phyloP scores from a whole-genome alignment of 2,113 vertebrate genomes.

The Phocoena phocoena region DNA sequence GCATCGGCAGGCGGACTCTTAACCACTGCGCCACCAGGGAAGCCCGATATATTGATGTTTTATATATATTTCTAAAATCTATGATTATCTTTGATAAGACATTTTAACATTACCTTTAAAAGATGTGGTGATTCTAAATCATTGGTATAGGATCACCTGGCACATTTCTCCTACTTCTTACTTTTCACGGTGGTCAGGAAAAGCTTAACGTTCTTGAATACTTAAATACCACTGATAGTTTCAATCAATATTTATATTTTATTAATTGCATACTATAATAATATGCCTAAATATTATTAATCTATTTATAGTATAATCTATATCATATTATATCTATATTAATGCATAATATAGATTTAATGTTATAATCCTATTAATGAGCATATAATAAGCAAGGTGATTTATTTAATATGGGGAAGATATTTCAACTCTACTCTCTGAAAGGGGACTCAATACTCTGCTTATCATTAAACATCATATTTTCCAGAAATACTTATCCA shows the following conservation, averaged over 20 bases:
- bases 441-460: not conserved
- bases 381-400: not conserved
- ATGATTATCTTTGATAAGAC: not conserved
- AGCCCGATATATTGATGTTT: not conserved
- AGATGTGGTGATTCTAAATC: not conserved
- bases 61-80: not conserved
- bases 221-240: not conserved
- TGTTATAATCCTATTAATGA: not conserved
- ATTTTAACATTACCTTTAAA: not conserved
- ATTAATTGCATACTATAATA: not conserved
- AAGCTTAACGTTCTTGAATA: not conserved
- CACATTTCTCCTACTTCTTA: not conserved
- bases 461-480: not conserved
- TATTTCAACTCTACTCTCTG: not conserved
- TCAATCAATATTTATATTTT: not conserved
- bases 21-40: no score
- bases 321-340: not conserved
- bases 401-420: not conserved
- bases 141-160: not conserved
- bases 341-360: not conserved
- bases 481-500: conserved; percentile 43
- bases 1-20: no score
- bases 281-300: not conserved
- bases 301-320: not conserved
- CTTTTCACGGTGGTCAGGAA: not conserved